Percentiles rank a stretch among this genome's conserved stretches.
These are phyloP conservation scores for Hydrotaea diabolus DNA, from an alignment of 2,888 invertebrate genomes.

Conservation along the genomic window DNA sequence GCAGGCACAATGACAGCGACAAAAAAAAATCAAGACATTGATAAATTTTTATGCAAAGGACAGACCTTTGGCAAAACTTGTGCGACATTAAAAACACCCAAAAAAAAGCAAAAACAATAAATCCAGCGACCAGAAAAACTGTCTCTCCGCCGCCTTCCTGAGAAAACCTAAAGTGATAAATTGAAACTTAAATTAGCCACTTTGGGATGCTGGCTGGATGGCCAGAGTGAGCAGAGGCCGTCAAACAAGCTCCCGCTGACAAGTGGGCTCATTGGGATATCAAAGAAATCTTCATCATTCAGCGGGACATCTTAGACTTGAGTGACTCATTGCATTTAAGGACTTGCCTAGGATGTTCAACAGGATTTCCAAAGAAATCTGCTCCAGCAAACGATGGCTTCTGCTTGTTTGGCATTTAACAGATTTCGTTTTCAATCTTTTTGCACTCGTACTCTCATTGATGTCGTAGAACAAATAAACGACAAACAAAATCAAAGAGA, in stretches of 20 bases:
- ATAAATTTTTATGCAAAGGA: slow-evolving; percentile 34
- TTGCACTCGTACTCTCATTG: background rate
- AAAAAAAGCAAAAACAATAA: slow-evolving; percentile 18
- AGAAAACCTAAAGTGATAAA: slow-evolving; percentile 48
- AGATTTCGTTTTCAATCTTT: background rate
- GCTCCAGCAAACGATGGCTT: background rate
- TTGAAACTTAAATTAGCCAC: slow-evolving; percentile 59
- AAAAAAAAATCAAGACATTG: slow-evolving; percentile 46
- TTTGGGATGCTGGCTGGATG: background rate
- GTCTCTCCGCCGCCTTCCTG: background rate
- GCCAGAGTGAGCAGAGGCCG: background rate
- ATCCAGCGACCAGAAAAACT: background rate
- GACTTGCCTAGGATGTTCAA: slow-evolving; percentile 45
- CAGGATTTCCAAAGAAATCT: slow-evolving; percentile 35
- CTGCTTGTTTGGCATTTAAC: background rate
- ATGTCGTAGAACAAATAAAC: background rate
- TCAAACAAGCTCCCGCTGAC: background rate
- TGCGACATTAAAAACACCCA: slow-evolving; percentile 37
- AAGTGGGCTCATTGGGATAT: background rate
- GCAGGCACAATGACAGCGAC: background rate
- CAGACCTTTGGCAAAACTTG: slow-evolving; percentile 2
- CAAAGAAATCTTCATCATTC: slow-evolving; percentile 24
- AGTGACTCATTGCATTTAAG: slow-evolving; percentile 42
- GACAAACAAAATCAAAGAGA: background rate
- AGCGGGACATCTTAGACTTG: slow-evolving; percentile 24